Evolutionary conservation across 2,113 vertebrate genomes (phyloP), one percentile per base, ranked within the genome.

Genomic region (Coptodon rendalli): DNA sequence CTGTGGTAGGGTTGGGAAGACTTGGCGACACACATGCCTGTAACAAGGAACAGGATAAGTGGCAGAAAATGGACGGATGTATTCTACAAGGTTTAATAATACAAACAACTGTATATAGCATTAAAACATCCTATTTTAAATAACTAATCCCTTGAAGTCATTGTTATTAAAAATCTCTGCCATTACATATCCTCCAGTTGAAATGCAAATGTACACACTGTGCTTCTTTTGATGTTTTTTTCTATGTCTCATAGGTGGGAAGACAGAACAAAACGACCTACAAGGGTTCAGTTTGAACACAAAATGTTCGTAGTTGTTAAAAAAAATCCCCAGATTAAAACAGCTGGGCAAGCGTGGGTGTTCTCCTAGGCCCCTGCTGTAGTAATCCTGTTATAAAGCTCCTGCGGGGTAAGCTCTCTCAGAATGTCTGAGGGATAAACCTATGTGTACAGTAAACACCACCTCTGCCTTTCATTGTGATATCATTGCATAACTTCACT

Each of bases 361-460:
- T 68, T 24, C 29, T 50, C 50, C 40, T 13, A 56, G 56, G 80
- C 43, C 66, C 78, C 24, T 76, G 57, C 61, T 82, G 86, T 27
- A 83, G 38, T 92, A 91, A 91, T 89, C 88, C 89, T 73, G 85
- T 88, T 66, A 87, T 84, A 81, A 93, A 91, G 91, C 88, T 90
- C 63, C 89, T 86, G 56, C 38, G 38, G 53, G 81, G 40, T 91
- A 59, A 90, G 66, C 84, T 82, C 79, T 82, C 34, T 36, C 38
- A 34, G 27, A 87, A 82, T 38, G 83, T 79, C 84, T 82, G 76
- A 66, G 52, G 56, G 84, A 90, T 91, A 91, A 92, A 82, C 86
- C 76, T 82, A n/a, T 79, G 83, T 85, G 76, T 92, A 90, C 86
- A 82, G 88, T 83, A 90, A 92, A 91, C 87, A 86, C 53, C 68